Conservation (phyloP, 2,113 vertebrate species). For the Cisticola juncidis region DNA sequence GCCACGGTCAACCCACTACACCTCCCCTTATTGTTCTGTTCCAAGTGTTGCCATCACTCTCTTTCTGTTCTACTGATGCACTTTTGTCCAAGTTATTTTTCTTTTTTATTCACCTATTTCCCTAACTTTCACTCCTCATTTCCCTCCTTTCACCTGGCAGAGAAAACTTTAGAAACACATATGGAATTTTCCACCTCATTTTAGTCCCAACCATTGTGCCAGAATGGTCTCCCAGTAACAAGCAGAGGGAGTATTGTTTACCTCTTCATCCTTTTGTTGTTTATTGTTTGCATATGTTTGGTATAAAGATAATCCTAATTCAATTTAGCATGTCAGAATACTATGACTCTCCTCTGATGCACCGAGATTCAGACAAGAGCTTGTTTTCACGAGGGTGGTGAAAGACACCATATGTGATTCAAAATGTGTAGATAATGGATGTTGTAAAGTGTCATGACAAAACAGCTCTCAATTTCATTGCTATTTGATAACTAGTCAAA, state of each 20-base stretch:
- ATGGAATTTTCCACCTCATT: neutral
- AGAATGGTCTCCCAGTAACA: neutral
- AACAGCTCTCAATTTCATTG: neutral
- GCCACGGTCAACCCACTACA: neutral
- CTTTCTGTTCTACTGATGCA: neutral
- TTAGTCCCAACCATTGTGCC: fast-evolving
- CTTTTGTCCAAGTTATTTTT: neutral
- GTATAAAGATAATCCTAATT: neutral
- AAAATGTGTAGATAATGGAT: neutral
- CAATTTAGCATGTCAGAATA: neutral
- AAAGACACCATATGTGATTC: neutral
- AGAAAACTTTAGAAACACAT: neutral
- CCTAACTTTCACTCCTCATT: neutral
- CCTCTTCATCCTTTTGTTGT: neutral
- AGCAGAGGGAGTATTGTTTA: neutral
- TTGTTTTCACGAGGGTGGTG: neutral
- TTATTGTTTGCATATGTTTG: neutral
- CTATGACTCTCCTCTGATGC: neutral
- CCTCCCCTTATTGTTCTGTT: neutral
- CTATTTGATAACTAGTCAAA: neutral
- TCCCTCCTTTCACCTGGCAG: neutral
- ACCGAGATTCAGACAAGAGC: neutral
- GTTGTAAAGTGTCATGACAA: neutral
- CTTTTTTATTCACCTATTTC: neutral
- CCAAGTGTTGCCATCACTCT: neutral